A percentile compares a stretch with the other conserved stretches of the same genome.
These are phyloP conservation scores for Cryptotermes secundus DNA, from an alignment of 1,140 invertebrate species.

Conservation along the genomic window DNA sequence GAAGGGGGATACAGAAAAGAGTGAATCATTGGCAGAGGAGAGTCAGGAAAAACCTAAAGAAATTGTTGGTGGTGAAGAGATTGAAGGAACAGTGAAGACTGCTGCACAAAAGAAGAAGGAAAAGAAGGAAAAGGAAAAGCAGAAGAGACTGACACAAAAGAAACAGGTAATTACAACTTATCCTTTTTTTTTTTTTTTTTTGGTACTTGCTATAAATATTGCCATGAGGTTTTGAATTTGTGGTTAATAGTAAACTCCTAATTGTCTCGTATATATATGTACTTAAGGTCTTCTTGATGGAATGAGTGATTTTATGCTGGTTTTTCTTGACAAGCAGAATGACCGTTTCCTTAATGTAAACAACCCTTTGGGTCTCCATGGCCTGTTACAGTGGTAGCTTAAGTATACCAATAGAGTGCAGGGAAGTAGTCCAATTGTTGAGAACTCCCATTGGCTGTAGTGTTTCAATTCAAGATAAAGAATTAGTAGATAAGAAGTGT, in stretches of 20 bases:
- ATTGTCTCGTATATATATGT: background rate
- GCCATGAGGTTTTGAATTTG: background rate
- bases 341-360: no score
- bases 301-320: no score
- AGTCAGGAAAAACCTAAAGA: constrained; percentile 45
- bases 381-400: no score
- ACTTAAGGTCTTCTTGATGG: no score
- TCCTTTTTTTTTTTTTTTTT: background rate
- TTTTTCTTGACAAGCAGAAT: no score
- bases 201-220: background rate
- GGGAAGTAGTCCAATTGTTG: no score
- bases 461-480: no score
- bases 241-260: background rate
- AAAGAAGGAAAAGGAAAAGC: constrained; percentile 81
- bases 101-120: constrained; percentile 85
- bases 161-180: constrained; percentile 48
- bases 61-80: constrained; percentile 54
- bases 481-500: no score
- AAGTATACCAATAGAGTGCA: no score
- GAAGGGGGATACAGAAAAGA: constrained; percentile 42
- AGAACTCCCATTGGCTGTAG: no score
- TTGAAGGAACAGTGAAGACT: constrained; percentile 68
- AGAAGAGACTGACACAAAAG: constrained; percentile 65
- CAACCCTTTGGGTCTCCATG: no score
- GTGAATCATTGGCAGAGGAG: constrained; percentile 45